Conservation (phyloP, 2,113 vertebrate species). For the Zootoca vivipara region DNA sequence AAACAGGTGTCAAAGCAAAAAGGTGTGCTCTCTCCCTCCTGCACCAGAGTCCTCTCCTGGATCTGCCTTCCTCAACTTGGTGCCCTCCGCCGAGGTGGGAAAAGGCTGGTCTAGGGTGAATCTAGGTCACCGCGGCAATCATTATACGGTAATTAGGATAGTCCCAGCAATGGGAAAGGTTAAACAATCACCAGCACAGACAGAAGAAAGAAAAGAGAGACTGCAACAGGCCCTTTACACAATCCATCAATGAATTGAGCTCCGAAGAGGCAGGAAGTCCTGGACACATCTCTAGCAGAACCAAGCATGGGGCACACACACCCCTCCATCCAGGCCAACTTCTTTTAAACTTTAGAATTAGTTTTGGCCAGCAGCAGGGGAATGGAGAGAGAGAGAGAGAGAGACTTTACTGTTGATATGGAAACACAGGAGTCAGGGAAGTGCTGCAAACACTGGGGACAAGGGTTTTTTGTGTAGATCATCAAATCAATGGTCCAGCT, state of each 20-base stretch:
- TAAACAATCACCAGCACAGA: constrained; percentile 14
- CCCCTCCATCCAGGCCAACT: neutral
- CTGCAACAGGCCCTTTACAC: constrained; percentile 10
- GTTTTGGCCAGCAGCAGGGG: constrained; percentile 32
- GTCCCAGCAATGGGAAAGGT: neutral
- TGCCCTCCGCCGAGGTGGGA: too few relatives aligned
- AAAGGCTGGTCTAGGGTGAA: neutral
- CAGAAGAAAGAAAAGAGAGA: neutral
- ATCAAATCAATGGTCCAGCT: constrained; percentile 19
- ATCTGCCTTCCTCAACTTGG: too few relatives aligned
- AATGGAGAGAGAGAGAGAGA: neutral
- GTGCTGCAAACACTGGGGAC: constrained; percentile 39
- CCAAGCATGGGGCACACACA: constrained; percentile 20
- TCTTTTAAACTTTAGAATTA: constrained; percentile 33
- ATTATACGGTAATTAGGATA: neutral
- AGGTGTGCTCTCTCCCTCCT: neutral
- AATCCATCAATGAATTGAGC: neutral
- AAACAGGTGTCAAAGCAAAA: constrained; percentile 4
- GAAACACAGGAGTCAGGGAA: constrained; percentile 50
- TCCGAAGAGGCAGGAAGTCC: constrained; percentile 17
- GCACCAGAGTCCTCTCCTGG: neutral
- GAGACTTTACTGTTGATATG: constrained; percentile 45
- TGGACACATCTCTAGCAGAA: neutral
- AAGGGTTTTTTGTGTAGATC: constrained; percentile 45
- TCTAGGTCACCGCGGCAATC: constrained; percentile 22